Percentiles rank a stretch among this genome's conserved stretches.
Evolutionary conservation across 2,113 vertebrate species (phyloP).

Genomic region (Cyrtonyx montezumae): DNA sequence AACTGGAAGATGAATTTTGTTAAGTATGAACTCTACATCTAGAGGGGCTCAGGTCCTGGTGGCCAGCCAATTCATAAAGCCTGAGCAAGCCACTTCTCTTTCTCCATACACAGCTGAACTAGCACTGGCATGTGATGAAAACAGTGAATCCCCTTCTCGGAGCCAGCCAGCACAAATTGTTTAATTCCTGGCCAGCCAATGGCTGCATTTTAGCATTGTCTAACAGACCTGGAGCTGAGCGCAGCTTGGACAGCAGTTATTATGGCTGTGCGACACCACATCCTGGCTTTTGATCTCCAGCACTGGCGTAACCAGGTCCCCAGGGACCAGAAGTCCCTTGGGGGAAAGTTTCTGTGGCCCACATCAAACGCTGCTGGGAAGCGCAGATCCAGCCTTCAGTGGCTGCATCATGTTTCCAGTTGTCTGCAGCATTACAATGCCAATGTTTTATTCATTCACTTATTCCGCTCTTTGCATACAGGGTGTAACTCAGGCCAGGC

Average conservation of each 20-base stretch:
- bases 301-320: constrained; percentile 32
- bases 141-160: not conserved
- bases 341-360: constrained; percentile 14
- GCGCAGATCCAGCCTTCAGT: constrained; percentile 1
- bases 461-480: constrained; percentile 11
- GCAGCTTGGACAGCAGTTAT: not conserved
- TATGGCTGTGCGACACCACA: constrained; percentile 35
- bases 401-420: constrained; percentile 56
- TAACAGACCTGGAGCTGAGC: constrained; percentile 37
- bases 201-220: constrained; percentile 33
- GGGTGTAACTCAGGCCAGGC: not conserved
- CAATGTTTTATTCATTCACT: constrained; percentile 58
- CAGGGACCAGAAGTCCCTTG: constrained; percentile 11
- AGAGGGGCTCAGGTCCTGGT: not conserved
- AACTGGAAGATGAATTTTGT: not conserved
- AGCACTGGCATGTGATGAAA: constrained; percentile 18
- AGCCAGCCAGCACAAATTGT: constrained; percentile 33
- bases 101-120: not conserved
- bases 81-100: constrained; percentile 13
- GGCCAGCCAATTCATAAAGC: constrained; percentile 11
- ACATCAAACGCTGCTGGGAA: constrained; percentile 62
- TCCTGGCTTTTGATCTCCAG: constrained; percentile 62
- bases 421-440: constrained; percentile 39
- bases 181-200: constrained; percentile 1
- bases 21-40: not conserved